Percentiles rank a stretch among this genome's conserved stretches.
Conservation (phyloP, 2,113 vertebrate genomes). For the Odontophorus gujanensis region DNA sequence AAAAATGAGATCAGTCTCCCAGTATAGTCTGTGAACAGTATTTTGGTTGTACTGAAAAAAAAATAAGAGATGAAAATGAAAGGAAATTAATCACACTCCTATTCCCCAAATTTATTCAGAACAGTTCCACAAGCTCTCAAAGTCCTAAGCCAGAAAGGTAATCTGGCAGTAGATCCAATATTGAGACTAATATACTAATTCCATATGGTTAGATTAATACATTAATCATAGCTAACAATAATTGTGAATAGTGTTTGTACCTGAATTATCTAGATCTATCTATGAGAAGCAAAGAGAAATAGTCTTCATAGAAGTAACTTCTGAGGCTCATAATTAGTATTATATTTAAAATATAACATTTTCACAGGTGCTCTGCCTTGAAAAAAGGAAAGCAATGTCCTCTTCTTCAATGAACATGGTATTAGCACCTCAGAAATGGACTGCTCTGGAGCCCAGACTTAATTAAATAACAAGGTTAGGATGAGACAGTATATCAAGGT, state of each 20-base stretch:
- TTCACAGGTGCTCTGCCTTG: not conserved
- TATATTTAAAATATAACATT: not conserved
- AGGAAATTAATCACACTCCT: not conserved
- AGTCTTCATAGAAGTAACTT: conserved; percentile 21
- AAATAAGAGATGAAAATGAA: not conserved
- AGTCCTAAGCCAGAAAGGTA: conserved; percentile 1
- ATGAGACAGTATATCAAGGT: conserved; percentile 50
- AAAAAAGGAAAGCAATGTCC: not conserved
- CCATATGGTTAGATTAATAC: conserved; percentile 25
- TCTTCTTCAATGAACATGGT: accelerated
- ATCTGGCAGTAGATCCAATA: conserved; percentile 20
- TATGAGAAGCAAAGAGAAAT: conserved; percentile 5
- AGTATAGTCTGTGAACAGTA: not conserved
- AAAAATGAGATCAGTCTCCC: not conserved
- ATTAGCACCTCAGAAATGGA: conserved; percentile 5
- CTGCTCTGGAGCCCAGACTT: not conserved
- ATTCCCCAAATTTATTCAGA: not conserved
- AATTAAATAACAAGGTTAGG: conserved; percentile 57
- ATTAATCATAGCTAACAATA: conserved; percentile 58
- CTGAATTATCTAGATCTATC: conserved; percentile 10
- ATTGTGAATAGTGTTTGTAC: not conserved
- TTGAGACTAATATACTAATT: conserved; percentile 36
- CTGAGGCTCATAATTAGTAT: not conserved
- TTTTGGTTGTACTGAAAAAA: not conserved
- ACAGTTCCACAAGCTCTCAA: not conserved